Evolutionary conservation across 2,113 vertebrate genomes (phyloP).

Genomic region (Odontophorus gujanensis): DNA sequence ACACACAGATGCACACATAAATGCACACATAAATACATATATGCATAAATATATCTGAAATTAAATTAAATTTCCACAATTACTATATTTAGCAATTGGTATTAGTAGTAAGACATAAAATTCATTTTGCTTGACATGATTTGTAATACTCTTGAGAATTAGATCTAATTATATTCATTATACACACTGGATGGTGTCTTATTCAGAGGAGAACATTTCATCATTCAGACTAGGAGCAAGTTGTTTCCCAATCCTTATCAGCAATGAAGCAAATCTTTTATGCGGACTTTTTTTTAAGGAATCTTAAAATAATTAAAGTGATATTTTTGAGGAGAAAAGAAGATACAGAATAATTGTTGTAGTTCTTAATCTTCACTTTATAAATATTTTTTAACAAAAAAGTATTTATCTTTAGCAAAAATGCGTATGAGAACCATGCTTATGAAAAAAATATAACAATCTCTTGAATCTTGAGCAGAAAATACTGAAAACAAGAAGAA

Average conservation of each 20-base stretch:
- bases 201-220: slow-evolving; percentile 18
- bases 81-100: slow-evolving; percentile 1
- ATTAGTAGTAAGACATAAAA: neutral
- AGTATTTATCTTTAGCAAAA: neutral
- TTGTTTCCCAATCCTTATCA: neutral
- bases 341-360: neutral
- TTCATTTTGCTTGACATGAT: slow-evolving; percentile 53
- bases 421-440: neutral
- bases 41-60: neutral
- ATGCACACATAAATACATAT: too few species aligned
- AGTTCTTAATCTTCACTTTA: neutral
- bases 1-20: neutral
- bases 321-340: neutral
- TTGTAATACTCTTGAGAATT: slow-evolving; percentile 45
- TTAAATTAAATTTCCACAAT: neutral
- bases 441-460: neutral
- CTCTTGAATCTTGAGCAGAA: neutral
- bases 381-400: neutral
- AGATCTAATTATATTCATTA: slow-evolving; percentile 51
- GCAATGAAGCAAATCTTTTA: neutral
- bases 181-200: slow-evolving; percentile 7
- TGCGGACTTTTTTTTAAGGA: neutral
- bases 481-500: neutral
- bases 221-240: neutral
- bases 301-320: neutral